A percentile compares a stretch with the other conserved stretches of the same genome.
Conservation (phyloP, 1,140 invertebrate species). For the Aphidius gifuensis region DNA sequence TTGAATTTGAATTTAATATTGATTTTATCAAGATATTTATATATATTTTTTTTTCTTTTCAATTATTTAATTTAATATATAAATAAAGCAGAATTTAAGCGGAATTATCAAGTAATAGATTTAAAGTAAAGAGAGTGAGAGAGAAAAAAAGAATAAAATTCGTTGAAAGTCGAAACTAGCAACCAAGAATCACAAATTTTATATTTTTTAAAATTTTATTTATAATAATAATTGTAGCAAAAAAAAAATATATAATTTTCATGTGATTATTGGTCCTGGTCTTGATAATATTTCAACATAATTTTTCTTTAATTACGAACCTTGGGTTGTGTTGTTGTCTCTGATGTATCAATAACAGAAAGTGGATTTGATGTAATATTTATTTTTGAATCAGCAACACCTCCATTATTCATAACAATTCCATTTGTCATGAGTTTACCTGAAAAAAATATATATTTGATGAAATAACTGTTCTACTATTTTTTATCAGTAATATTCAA, state of each 20-base stretch:
- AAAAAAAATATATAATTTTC: neutral
- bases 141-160: constrained; percentile 15
- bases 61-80: constrained; percentile 15
- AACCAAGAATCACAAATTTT: neutral
- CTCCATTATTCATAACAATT: constrained; percentile 52
- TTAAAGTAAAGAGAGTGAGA: constrained; percentile 13
- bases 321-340: constrained; percentile 57
- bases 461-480: constrained; percentile 31
- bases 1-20: neutral
- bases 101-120: constrained; percentile 11
- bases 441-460: constrained; percentile 33
- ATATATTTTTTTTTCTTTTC: constrained; percentile 23
- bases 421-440: constrained; percentile 60
- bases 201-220: neutral
- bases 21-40: constrained; percentile 27
- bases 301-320: constrained; percentile 43
- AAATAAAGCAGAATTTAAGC: constrained; percentile 24
- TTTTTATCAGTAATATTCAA: neutral
- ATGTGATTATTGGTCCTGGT: constrained; percentile 23
- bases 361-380: constrained; percentile 71
- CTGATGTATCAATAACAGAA: constrained; percentile 60
- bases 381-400: constrained; percentile 57
- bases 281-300: constrained; percentile 17
- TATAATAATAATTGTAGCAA: constrained; percentile 2
- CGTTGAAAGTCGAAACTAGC: constrained; percentile 9